Conservation (phyloP, 1,140 invertebrate genomes). For the Helicoverpa zea region DNA sequence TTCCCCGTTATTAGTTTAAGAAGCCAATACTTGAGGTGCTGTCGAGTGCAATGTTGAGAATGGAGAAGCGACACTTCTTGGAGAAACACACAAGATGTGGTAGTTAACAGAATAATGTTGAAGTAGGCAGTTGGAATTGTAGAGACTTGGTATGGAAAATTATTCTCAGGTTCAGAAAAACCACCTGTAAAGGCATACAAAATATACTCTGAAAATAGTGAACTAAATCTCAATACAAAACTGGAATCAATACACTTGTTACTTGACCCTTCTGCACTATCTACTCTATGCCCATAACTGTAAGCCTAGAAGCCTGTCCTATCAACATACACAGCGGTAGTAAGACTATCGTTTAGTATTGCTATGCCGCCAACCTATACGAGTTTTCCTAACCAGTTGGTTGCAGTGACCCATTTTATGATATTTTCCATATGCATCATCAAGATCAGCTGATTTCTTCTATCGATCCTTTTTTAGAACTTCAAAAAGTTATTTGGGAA, state of each 20-base stretch:
- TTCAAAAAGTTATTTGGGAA: not conserved
- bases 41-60: not conserved
- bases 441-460: conserved; percentile 4
- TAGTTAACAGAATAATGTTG: no score
- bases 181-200: not conserved
- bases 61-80: not conserved
- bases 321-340: conserved; percentile 3
- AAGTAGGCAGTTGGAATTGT: no score
- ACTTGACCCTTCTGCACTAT: not conserved
- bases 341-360: conserved; percentile 14
- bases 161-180: no score
- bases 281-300: conserved; percentile 19
- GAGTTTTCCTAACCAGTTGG: conserved; percentile 1
- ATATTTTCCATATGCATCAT: not conserved
- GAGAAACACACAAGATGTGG: no score
- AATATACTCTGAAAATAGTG: not conserved
- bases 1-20: conserved; percentile 10
- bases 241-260: not conserved
- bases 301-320: conserved; percentile 21
- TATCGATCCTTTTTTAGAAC: not conserved
- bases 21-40: conserved; percentile 8
- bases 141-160: no score
- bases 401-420: not conserved
- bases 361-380: conserved; percentile 19
- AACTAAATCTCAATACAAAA: not conserved